Base-by-base conservation (phyloP, 2,888 invertebrate genomes). In the Caenorhabditis parvicauda region DNA sequence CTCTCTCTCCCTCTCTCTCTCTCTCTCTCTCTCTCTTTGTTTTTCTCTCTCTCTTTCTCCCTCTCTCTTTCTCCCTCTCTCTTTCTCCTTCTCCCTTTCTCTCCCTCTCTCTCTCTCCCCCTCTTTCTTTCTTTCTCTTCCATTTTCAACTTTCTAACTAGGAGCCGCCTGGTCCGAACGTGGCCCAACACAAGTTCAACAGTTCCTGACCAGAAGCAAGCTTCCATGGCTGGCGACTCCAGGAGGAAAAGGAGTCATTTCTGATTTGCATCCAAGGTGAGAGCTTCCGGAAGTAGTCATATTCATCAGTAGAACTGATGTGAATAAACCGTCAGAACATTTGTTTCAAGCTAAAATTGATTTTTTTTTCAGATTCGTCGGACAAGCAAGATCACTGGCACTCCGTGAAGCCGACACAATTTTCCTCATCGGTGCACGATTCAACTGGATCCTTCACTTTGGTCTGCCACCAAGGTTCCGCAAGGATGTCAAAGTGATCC, bases 391-490 rank as follows among this genome's bases (percentile, higher is more conserved):
- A 46, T 66, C 66, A 1, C 53, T 64, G 59, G 95, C 92, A 0
- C 84, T 96, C 48, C 88, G 88, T 75, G 87, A 90, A 70, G 90
- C 92, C 0, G 95, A 96, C 83, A 90, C 92, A 0, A 86, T 96
- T 2, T 77, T 96, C 2, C 83, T 94, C 47, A 83, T 93, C 37
- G 95, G 95, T 0, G 95, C 94, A 0, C 85, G 95, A 37, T 86
- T 95, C 19, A 96, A 96, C 84, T 96, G 96, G 96, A 95, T 96
- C 84, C 86, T 96, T 62, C 95, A 96, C 84, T 96, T 95, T 84
- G 95, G 95, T 1, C 87, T 88, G 53, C 84, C 89, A 19, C 95
- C 94, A 1, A 85, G 95, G 38, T 95, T 88, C 82, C 86, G 87
- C 19, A 85, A 87, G 0, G 86, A 89, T 79, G 91, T 91, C 3